Evolutionary conservation across 2,797 vertebrate species (phyloP), one percentile per base, ranked within the genome.

Genomic region (Melanotaenia boesemani): DNA sequence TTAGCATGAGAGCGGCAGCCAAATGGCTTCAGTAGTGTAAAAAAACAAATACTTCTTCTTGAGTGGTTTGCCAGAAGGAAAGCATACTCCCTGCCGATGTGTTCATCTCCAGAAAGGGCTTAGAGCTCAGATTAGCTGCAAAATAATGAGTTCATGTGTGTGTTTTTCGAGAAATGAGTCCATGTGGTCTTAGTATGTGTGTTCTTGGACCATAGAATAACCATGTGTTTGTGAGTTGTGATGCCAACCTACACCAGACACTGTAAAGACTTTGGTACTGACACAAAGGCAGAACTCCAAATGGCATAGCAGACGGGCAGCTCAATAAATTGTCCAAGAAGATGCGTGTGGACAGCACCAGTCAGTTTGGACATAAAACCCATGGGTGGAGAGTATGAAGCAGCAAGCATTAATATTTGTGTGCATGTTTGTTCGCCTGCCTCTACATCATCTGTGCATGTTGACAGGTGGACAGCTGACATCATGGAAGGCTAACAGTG

Each of bases 221-320:
- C 16, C 48, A 54, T 46, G 56, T 34, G 15, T 62, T 13, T 44
- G 63, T 54, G 44, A 50, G 34, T 58, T 28, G 28, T 26, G 64
- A 39, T 12, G 39, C 18, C 30, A 11, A 34, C 30, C 37, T 32
- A 60, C 41, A 61, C 24, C 63, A 63, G 58, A 60, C 54, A n/a
- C 44, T 58, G 30, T 32, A 44, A 37, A 59, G 22, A 61, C 46
- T 68, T 74, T 48, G 62, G 63, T 39, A 16, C 56, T 44, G 67
- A 67, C 79, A 15, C 57, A 69, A 39, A 39, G 70, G 52, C 63
- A 9, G 58, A 52, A 55, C 72, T 70, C 58, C 76, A 70, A 84
- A 81, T 72, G 58, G 57, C 39, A 15, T 28, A 54, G 28, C 77
- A 80, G 74, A 80, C 63, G 55, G 71, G 28, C 4, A 1, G 55